These are phyloP conservation scores for Myrmophylax atrothorax DNA, from an alignment of 2,113 vertebrate species.

Conservation along the genomic window DNA sequence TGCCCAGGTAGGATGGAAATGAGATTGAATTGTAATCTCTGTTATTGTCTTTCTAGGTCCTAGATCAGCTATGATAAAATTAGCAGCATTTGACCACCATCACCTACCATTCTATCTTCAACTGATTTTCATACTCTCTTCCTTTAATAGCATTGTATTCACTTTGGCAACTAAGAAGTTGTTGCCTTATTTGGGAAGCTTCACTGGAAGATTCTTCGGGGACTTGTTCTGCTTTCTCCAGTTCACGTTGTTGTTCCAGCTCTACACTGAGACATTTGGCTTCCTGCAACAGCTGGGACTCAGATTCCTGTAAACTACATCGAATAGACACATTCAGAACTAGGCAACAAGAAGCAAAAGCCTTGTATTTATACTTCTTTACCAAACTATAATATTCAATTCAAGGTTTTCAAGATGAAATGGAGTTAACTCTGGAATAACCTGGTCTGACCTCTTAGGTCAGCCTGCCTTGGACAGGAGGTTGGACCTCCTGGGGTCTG, in stretches of 20 bases:
- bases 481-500: not conserved
- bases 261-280: conserved; percentile 75
- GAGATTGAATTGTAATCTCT: not conserved
- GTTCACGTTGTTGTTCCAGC: conserved; percentile 71
- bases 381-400: not conserved
- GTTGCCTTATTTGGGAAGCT: conserved; percentile 75
- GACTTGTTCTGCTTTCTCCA: conserved; percentile 78
- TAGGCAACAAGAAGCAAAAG: not conserved
- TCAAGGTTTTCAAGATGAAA: not conserved
- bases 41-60: not conserved
- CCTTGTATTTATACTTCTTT: not conserved
- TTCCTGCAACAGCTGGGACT: conserved; percentile 81
- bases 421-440: not conserved
- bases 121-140: conserved; percentile 72
- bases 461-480: not conserved
- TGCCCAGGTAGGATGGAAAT: not conserved
- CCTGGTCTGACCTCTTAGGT: not conserved
- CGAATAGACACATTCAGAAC: not conserved
- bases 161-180: conserved; percentile 79
- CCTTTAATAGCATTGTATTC: conserved; percentile 74
- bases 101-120: conserved; percentile 79
- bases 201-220: conserved; percentile 74
- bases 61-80: not conserved
- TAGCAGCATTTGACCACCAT: not conserved
- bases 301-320: conserved; percentile 84